phyloP scores from a whole-genome alignment of 30 jellyfish, hydroid and myxozoan genomes.

The Rhopilema esculentum region DNA sequence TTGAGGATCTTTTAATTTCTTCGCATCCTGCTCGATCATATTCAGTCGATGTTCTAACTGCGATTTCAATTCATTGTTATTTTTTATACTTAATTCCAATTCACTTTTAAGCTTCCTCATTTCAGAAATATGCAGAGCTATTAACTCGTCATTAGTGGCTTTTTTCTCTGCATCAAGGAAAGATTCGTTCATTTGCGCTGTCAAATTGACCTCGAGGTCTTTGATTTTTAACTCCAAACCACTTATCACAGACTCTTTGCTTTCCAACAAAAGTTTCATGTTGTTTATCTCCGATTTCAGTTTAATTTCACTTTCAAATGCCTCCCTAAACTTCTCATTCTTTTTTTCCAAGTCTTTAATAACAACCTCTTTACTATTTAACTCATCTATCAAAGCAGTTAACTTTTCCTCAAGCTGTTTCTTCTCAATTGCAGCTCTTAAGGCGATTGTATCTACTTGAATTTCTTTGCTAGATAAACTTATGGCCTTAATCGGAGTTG shows the following conservation, averaged over 20 bases:
- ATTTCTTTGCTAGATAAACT: conserved; percentile 29
- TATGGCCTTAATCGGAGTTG: conserved; percentile 40
- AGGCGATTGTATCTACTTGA: conserved; percentile 52
- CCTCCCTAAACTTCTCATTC: background rate
- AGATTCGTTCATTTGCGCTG: background rate
- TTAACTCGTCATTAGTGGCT: conserved; percentile 51
- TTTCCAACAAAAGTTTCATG: conserved; percentile 2
- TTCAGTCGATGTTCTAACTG: conserved; percentile 80
- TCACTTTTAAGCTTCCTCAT: conserved; percentile 81
- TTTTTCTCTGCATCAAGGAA: conserved; percentile 14
- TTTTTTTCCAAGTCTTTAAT: conserved; percentile 2
- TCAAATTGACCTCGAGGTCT: conserved; percentile 23
- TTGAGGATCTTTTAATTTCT: conserved; percentile 70
- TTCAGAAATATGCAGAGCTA: conserved; percentile 84
- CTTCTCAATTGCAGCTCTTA: conserved; percentile 34
- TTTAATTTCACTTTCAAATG: background rate
- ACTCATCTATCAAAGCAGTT: background rate
- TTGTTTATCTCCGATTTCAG: conserved; percentile 25
- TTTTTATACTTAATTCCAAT: conserved; percentile 71
- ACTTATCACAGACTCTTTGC: conserved; percentile 5
- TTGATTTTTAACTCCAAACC: conserved; percentile 17
- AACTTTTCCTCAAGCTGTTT: conserved; percentile 29
- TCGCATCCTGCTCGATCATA: conserved; percentile 79
- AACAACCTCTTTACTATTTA: conserved; percentile 15
- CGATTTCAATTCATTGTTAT: conserved; percentile 72